Evolutionary conservation across 1,140 invertebrate species (phyloP).

Genomic region (Panagrolaimus sp.): DNA sequence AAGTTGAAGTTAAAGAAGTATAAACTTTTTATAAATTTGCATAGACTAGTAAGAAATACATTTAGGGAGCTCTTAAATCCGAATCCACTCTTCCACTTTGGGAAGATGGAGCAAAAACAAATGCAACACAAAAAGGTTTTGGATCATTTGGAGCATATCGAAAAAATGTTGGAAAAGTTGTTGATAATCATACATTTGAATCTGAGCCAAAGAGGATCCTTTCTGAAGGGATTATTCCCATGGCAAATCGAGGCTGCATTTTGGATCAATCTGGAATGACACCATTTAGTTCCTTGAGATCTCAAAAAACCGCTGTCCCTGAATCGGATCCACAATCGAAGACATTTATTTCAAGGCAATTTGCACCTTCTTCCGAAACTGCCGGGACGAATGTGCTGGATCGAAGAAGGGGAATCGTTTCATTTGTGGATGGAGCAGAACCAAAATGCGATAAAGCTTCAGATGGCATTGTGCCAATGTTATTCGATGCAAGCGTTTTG

Average conservation of each 20-base stretch:
- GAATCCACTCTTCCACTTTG: slow-evolving; percentile 42
- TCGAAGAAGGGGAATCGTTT: slow-evolving; percentile 30
- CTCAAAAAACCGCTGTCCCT: slow-evolving; percentile 22
- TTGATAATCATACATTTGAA: slow-evolving; percentile 41
- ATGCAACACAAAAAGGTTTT: slow-evolving; percentile 44
- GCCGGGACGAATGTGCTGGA: slow-evolving; percentile 42
- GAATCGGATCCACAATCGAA: slow-evolving; percentile 32
- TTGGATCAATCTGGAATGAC: slow-evolving; percentile 28
- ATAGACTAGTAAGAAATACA: not conserved
- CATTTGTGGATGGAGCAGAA: slow-evolving; percentile 30
- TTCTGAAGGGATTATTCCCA: slow-evolving; percentile 38
- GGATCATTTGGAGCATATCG: slow-evolving; percentile 36
- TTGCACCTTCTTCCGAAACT: slow-evolving; percentile 29
- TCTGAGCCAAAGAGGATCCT: slow-evolving; percentile 31
- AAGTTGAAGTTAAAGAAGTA: slow-evolving; percentile 42
- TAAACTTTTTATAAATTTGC: not conserved
- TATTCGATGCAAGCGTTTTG: slow-evolving; percentile 37
- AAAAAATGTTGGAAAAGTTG: slow-evolving; percentile 34
- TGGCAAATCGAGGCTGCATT: slow-evolving; percentile 25
- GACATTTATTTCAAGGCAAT: slow-evolving; percentile 38
- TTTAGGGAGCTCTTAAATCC: slow-evolving; percentile 23
- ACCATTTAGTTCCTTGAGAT: slow-evolving; percentile 24
- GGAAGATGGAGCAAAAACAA: slow-evolving; percentile 25
- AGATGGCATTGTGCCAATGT: slow-evolving; percentile 38
- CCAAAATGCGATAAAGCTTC: slow-evolving; percentile 28